phyloP scores from a whole-genome alignment of 2,888 invertebrate species.

The Cryptosula pallasiana region DNA sequence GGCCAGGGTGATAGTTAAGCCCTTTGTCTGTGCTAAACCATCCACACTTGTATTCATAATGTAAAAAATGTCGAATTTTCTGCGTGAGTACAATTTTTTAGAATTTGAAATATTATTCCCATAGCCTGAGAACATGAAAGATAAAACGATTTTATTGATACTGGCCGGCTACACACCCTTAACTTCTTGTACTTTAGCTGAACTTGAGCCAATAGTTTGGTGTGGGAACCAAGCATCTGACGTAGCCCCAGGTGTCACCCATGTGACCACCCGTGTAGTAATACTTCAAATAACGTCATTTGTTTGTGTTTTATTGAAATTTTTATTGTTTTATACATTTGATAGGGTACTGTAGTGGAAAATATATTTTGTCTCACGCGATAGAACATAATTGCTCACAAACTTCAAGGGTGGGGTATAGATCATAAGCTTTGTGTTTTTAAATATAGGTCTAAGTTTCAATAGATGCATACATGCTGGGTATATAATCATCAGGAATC shows the following conservation, averaged over 20 bases:
- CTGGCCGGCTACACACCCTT: neutral
- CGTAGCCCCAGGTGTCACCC: neutral
- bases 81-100: slow-evolving; percentile 13
- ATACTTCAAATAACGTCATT: too few species aligned
- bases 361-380: too few species aligned
- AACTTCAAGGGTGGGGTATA: too few species aligned
- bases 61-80: neutral
- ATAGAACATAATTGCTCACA: too few species aligned
- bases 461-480: too few species aligned
- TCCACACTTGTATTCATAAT: neutral
- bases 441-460: too few species aligned
- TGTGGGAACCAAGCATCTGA: neutral
- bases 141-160: neutral
- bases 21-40: neutral
- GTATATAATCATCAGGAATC: too few species aligned
- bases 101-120: neutral
- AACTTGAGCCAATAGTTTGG: neutral
- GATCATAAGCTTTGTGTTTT: too few species aligned
- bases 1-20: neutral
- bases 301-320: too few species aligned
- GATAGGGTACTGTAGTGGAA: too few species aligned
- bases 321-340: too few species aligned
- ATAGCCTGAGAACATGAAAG: neutral
- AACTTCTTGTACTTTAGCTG: neutral
- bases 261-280: too few species aligned